Conservation (phyloP, 2,113 vertebrate genomes). For the Proterorhinus semilunaris region DNA sequence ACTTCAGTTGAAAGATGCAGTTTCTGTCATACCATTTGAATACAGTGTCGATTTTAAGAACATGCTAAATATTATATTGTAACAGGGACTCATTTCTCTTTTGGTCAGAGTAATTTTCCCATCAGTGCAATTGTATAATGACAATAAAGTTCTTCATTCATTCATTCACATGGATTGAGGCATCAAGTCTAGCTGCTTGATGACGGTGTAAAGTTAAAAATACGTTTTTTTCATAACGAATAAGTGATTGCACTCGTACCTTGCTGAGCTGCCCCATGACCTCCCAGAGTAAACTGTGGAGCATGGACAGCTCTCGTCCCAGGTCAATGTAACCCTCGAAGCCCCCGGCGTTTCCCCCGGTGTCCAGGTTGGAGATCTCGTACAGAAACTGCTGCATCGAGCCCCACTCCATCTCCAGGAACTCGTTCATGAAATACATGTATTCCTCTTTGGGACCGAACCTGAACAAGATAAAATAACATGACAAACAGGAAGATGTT, state of each 20-base stretch:
- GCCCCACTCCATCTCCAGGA: slow-evolving; percentile 97
- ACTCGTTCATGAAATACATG: slow-evolving; percentile 98
- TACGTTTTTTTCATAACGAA: slow-evolving; percentile 9
- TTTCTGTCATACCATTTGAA: too few species aligned
- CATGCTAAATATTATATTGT: too few species aligned
- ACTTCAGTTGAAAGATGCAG: too few species aligned
- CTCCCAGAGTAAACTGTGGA: slow-evolving; percentile 95
- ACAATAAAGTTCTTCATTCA: too few species aligned
- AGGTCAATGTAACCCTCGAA: slow-evolving; percentile 98
- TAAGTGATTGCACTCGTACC: slow-evolving; percentile 62
- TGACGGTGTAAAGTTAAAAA: not conserved
- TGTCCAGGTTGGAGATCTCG: slow-evolving; percentile 96
- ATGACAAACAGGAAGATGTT: too few species aligned
- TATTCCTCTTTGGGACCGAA: slow-evolving; percentile 97
- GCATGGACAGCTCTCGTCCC: slow-evolving; percentile 92
- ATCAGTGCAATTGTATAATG: too few species aligned
- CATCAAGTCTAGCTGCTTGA: not conserved
- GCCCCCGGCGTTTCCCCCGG: slow-evolving; percentile 89
- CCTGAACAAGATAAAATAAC: slow-evolving; percentile 63
- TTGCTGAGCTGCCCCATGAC: slow-evolving; percentile 96
- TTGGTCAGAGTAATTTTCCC: too few species aligned
- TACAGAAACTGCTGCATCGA: slow-evolving; percentile 98
- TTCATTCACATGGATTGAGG: too few species aligned
- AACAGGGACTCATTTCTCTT: too few species aligned
- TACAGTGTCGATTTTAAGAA: too few species aligned